phyloP scores from a whole-genome alignment of 2,113 vertebrate genomes.

The Uria aalge region DNA sequence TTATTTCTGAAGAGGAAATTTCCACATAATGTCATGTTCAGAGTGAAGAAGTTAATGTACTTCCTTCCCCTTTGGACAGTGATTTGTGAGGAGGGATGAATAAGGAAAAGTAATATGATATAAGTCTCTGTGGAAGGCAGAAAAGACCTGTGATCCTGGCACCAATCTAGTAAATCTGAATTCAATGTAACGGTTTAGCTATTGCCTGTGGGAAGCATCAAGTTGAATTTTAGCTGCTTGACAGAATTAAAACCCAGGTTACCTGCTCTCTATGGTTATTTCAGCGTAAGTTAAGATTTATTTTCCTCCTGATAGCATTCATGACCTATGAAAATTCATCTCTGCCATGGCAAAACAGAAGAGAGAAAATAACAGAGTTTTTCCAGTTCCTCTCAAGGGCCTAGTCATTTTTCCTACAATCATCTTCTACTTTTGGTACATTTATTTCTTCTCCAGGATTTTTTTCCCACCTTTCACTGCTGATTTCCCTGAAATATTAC shows the following conservation, averaged over 20 bases:
- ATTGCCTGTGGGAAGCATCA: slow-evolving; percentile 16
- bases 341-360: neutral
- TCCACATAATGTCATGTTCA: neutral
- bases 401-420: neutral
- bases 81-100: neutral
- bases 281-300: neutral
- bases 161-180: slow-evolving; percentile 29
- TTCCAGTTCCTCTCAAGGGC: neutral
- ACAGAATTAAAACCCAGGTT: neutral
- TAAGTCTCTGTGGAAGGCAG: neutral
- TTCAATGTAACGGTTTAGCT: slow-evolving; percentile 9
- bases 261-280: neutral
- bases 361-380: neutral
- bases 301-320: neutral
- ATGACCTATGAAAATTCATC: neutral
- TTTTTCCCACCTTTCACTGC: neutral
- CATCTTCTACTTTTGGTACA: neutral
- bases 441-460: neutral
- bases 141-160: neutral
- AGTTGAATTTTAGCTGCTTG: slow-evolving; percentile 19
- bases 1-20: neutral
- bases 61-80: neutral
- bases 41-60: neutral
- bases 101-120: neutral
- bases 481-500: slow-evolving; percentile 23